Evolutionary conservation across 1,140 invertebrate genomes (phyloP), one percentile per base, ranked within the genome.

Genomic region (Drosophila subobscura): DNA sequence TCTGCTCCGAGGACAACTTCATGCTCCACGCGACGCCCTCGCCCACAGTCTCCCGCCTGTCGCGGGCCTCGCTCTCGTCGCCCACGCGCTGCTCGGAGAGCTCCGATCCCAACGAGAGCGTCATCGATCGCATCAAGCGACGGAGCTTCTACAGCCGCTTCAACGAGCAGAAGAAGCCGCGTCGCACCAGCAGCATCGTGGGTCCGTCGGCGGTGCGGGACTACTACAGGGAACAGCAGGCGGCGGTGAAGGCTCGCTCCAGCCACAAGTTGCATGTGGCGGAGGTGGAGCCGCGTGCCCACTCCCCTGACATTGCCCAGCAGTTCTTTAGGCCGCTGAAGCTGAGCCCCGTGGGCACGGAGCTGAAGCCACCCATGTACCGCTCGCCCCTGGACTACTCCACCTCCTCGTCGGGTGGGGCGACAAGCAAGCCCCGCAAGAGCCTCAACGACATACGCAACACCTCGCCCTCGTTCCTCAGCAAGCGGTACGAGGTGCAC

Each of bases 61-160:
- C 93, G 44, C 93, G 92, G 5, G 78, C 84, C 8, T 91, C 89
- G 0, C 57, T 86, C 0, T 91, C 86, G 1, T 91, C 90, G 14
- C 89, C 89, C 14, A 90, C 90, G 3, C 79, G 79, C 37, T 80
- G 81, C 47, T 90, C 89, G 1, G 89, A 90, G 12, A 81, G 90
- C 25, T 92, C 93, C 2, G 88, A 92, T 56, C 90, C 93, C 41
- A 91, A 91, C 46, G 96, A 97, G 84, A 96, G 95, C 33, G 95
- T 97, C 8, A 95, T 95, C 33, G 97, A 98, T 79, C 93, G 97
- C 72, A 98, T 98, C 66, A 93, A 96, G 72, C 93, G 97, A 16
- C 97, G 97, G 89, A 97, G 96, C 90, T 98, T 97, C 91, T 98
- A 97, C 84, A 95, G 95, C 4, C 93, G 96, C 59, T 97, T 97